phyloP scores from a whole-genome alignment of 2,113 vertebrate species.

The Hypomesus transpacificus region DNA sequence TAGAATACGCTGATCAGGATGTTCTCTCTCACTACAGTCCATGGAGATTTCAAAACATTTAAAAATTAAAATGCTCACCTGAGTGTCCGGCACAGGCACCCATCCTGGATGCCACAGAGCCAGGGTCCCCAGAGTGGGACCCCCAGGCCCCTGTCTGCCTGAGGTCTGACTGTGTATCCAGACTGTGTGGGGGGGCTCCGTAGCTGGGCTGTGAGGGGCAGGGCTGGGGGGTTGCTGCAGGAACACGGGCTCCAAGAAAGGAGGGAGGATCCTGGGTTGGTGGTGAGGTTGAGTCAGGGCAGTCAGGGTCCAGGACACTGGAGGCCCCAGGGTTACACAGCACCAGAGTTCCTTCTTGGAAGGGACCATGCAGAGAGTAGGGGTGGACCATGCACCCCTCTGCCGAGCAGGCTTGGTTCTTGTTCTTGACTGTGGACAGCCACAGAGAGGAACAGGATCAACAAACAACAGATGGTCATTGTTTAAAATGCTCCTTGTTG shows the following conservation, averaged over 20 bases:
- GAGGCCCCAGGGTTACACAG: constrained; percentile 61
- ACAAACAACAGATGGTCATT: constrained; percentile 33
- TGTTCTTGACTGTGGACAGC: constrained; percentile 38
- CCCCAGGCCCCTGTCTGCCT: background rate
- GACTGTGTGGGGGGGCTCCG: background rate
- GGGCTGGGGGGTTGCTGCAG: background rate
- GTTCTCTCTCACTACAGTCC: too few relatives aligned
- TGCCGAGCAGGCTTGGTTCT: constrained; percentile 8
- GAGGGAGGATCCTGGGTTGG: background rate
- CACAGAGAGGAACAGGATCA: constrained; percentile 42
- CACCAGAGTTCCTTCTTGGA: constrained; percentile 44
- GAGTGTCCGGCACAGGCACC: background rate
- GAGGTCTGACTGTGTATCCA: background rate
- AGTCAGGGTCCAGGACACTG: constrained; percentile 33
- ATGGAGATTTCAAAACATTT: too few relatives aligned
- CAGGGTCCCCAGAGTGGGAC: background rate
- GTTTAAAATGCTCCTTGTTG: background rate
- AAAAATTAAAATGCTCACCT: constrained; percentile 33
- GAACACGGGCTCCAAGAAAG: background rate
- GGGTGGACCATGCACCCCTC: background rate
- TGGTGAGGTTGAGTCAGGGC: constrained; percentile 10
- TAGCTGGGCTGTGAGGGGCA: background rate
- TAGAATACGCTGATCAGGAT: too few relatives aligned
- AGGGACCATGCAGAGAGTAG: background rate
- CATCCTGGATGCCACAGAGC: background rate